phyloP scores from a whole-genome alignment of 1,140 invertebrate species.

The Bombus terrestris region DNA sequence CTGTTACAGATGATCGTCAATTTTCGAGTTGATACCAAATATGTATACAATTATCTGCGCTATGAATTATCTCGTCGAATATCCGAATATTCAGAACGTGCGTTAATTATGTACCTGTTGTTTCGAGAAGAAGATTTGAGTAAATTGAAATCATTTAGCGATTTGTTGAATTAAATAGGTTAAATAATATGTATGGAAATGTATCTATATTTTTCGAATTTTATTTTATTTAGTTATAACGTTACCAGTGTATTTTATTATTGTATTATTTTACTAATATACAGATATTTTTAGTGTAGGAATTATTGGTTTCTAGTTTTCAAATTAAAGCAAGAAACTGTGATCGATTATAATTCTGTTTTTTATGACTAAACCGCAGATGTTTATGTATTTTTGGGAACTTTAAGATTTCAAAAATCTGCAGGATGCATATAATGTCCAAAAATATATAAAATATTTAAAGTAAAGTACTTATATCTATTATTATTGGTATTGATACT shows the following conservation, averaged over 20 bases:
- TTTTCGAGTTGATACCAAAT: background rate
- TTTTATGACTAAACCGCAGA: background rate
- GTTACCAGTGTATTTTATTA: background rate
- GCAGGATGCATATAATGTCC: no score
- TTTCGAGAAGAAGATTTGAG: background rate
- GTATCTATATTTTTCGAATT: background rate
- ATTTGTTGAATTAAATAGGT: background rate
- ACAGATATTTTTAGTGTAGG: background rate
- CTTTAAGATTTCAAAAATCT: no score
- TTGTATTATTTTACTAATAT: background rate
- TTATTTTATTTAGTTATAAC: background rate
- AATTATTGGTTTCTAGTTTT: background rate
- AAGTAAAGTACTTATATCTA: no score
- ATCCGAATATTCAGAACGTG: background rate
- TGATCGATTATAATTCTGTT: background rate
- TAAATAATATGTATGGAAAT: background rate
- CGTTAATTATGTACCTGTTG: background rate
- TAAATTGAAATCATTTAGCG: background rate
- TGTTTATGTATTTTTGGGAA: no score
- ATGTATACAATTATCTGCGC: background rate
- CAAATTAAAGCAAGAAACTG: no score
- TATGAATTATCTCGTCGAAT: background rate
- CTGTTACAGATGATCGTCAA: constrained; percentile 3
- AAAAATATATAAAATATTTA: no score
- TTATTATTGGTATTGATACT: no score